A percentile compares a stretch with the other conserved stretches of the same genome.
Conservation (phyloP, 1,140 invertebrate genomes). For the Hycleus cichorii region DNA sequence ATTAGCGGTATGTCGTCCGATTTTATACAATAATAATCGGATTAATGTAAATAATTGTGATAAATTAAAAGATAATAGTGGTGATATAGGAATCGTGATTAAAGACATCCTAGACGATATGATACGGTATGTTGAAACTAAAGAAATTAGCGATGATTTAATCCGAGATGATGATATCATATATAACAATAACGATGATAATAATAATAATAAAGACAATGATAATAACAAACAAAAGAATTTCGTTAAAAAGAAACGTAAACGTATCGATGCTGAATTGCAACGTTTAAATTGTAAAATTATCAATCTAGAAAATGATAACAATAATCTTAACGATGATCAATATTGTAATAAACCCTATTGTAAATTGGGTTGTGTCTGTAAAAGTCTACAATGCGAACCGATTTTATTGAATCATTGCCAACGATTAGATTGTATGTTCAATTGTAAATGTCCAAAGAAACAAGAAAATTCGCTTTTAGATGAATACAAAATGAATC, state of each 20-base stretch:
- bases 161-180: constrained; percentile 30
- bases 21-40: constrained; percentile 14
- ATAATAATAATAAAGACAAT: constrained; percentile 3
- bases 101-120: constrained; percentile 34
- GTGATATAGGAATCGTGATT: constrained; percentile 1
- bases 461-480: not conserved
- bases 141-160: constrained; percentile 33
- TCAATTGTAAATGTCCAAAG: constrained; percentile 40
- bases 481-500: constrained; percentile 1
- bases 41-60: no score
- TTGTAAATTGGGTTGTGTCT: constrained; percentile 45
- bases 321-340: constrained; percentile 15
- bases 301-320: constrained; percentile 30
- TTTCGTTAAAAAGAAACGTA: constrained; percentile 10
- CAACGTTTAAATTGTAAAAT: constrained; percentile 40
- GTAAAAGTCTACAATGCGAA: constrained; percentile 38
- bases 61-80: not conserved
- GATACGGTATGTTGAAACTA: constrained; percentile 36
- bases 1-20: constrained; percentile 28
- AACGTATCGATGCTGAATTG: constrained; percentile 32
- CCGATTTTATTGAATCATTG: constrained; percentile 38
- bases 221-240: constrained; percentile 2
- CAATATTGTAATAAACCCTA: constrained; percentile 34
- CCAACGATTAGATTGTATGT: constrained; percentile 42
- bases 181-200: constrained; percentile 11